phyloP scores from a whole-genome alignment of 2,888 invertebrate genomes.

The Blastobasis lacticolella region DNA sequence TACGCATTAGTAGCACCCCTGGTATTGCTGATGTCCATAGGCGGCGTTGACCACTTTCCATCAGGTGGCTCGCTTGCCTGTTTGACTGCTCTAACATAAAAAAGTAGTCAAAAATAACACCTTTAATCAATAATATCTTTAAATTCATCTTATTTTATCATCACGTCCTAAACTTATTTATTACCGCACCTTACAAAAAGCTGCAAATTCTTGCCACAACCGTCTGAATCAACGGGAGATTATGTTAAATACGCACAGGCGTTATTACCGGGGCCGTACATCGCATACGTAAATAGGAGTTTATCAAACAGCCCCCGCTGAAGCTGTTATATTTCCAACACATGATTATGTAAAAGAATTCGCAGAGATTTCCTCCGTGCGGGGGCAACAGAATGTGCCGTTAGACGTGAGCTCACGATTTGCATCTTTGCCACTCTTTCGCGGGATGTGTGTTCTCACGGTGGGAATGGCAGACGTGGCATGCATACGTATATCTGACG shows the following conservation, averaged over 20 bases:
- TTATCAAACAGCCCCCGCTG: conserved; percentile 52
- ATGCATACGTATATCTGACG: no score
- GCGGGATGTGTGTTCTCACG: conserved; percentile 48
- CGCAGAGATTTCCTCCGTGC: conserved; percentile 45
- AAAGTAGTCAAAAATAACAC: no score
- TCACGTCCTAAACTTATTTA: conserved; percentile 24
- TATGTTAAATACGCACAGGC: conserved; percentile 60
- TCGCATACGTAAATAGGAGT: conserved; percentile 48
- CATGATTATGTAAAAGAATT: conserved; percentile 73
- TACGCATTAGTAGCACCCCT: no score
- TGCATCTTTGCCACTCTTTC: conserved; percentile 55
- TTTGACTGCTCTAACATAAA: no score
- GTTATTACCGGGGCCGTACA: conserved; percentile 44
- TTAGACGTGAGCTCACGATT: conserved; percentile 58
- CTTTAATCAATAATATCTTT: no score
- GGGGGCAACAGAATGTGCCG: conserved; percentile 58
- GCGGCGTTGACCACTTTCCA: no score
- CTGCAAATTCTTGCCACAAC: not conserved
- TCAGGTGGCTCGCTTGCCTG: no score
- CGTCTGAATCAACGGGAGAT: conserved; percentile 41
- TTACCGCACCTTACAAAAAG: conserved; percentile 12
- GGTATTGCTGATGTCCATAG: no score
- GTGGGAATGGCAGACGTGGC: conserved; percentile 7
- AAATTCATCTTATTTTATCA: not conserved
- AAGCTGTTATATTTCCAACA: conserved; percentile 70